Conservation (phyloP, 2,113 vertebrate genomes). For the Bagarius yarrelli region DNA sequence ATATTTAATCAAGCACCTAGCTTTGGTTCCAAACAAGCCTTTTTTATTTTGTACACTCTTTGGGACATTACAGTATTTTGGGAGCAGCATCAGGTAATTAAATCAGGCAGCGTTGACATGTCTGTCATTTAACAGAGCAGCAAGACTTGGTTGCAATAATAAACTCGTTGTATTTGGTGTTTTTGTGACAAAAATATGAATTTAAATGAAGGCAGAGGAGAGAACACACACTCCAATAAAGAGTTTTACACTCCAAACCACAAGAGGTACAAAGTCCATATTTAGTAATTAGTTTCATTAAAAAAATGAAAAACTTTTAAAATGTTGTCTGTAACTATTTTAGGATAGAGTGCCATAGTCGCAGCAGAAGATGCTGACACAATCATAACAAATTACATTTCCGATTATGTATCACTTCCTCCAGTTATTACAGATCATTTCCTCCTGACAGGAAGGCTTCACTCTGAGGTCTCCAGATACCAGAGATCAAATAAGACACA, state of each 20-base stretch:
- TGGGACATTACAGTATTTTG: slow-evolving; percentile 15
- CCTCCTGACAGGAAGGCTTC: slow-evolving; percentile 21
- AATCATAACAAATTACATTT: slow-evolving; percentile 10
- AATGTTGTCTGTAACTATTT: not conserved
- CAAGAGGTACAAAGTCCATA: not conserved
- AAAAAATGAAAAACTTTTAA: not conserved
- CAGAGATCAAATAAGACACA: slow-evolving; percentile 16
- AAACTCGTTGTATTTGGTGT: not conserved
- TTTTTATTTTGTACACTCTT: not conserved
- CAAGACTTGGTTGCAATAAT: slow-evolving; percentile 6
- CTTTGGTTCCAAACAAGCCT: not conserved
- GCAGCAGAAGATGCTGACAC: not conserved
- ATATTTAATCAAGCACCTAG: not conserved
- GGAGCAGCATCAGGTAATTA: slow-evolving; percentile 41
- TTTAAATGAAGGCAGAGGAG: not conserved
- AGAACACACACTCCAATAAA: not conserved
- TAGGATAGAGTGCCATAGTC: not conserved
- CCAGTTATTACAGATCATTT: slow-evolving; percentile 29
- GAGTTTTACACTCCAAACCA: not conserved
- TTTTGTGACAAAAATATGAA: not conserved
- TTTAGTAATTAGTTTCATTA: not conserved
- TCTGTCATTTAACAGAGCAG: not conserved
- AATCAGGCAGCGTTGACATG: slow-evolving; percentile 31
- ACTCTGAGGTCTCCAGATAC: slow-evolving; percentile 19
- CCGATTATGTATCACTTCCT: slow-evolving; percentile 18